phyloP scores from a whole-genome alignment of 1,140 invertebrate species.

The Tribolium castaneum region DNA sequence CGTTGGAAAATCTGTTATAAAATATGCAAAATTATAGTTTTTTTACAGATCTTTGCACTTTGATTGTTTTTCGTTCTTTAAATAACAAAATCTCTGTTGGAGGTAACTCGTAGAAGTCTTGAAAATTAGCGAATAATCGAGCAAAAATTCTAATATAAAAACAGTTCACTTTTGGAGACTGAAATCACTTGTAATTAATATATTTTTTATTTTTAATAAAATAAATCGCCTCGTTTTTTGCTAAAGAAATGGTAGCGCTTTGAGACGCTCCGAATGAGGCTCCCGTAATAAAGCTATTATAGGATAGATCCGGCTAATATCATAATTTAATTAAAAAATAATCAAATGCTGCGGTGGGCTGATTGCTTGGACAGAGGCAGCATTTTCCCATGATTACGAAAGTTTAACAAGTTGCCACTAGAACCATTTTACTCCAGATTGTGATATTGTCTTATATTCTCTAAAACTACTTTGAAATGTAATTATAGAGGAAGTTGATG shows the following conservation, averaged over 20 bases:
- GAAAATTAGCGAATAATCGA: too few species aligned
- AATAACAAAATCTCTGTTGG: too few species aligned
- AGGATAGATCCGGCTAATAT: not conserved
- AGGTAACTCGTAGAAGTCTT: too few species aligned
- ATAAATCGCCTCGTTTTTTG: too few species aligned
- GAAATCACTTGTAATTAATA: too few species aligned
- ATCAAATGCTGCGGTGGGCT: not conserved
- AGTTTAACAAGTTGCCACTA: conserved; percentile 8
- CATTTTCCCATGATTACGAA: conserved; percentile 22
- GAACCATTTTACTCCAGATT: conserved; percentile 30
- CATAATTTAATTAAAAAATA: not conserved
- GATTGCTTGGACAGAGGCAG: not conserved
- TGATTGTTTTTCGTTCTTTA: too few species aligned
- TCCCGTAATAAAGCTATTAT: not conserved
- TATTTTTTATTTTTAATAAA: not conserved
- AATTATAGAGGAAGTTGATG: conserved; percentile 38
- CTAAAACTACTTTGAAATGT: conserved; percentile 34
- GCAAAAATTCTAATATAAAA: too few species aligned
- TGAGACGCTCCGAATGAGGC: not conserved
- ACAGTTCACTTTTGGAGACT: too few species aligned
- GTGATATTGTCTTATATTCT: conserved; percentile 31
- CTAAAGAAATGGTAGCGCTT: too few species aligned
- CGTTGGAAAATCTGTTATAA: too few species aligned
- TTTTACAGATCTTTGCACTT: too few species aligned
- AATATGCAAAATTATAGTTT: too few species aligned